Evolutionary conservation across 2,113 vertebrate genomes (phyloP), one percentile per base, ranked within the genome.

Genomic region (Misgurnus anguillicaudatus): DNA sequence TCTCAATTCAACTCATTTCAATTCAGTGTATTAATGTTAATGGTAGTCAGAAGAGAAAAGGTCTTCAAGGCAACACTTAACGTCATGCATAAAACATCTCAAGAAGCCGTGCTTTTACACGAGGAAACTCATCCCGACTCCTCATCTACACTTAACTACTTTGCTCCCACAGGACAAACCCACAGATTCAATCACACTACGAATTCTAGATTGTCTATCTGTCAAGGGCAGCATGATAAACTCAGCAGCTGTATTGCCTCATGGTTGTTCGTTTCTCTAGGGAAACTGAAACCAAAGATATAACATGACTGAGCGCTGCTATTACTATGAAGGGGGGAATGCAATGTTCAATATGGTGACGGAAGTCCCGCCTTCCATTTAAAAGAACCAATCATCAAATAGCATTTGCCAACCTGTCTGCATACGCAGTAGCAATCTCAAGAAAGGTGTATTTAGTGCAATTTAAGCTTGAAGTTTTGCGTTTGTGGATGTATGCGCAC

Each of bases 1-100:
- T 67, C 70, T 80, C 63, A 60, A 51, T 75, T 80, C 10, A 48
- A 48, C 1, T 48, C 47, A 48, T 6, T 45, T 45, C 42, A 48
- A 48, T 48, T 48, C 47, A 48, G 11, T 48, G 10, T 11, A 11
- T 11, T 48, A 11, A 13, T 10, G 47, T 48, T 9, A 48, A 11
- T 48, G 3, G 9, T 48, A 13, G 47, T 11, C 11, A 31, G 24
- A 31, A 31, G 24, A 31, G 24, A 31, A 1, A 51, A 69, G 4
- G 0, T 47, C 14, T 13, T 48, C 45, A 9, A 45, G 24, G 66
- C 45, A 51, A 45, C 21, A 31, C 45, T 51, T 10, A 51, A 48
- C 13, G 13, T 36, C 21, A 36, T 69, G 16, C 66, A 69, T 51
- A 51, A 51, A 17, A 51, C 45, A 71, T 57, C 16, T 21, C 17